Percentiles rank a stretch among this genome's conserved stretches.
These are phyloP conservation scores for Zaprionus taronus DNA, from an alignment of 1,140 invertebrate species.

Conservation along the genomic window DNA sequence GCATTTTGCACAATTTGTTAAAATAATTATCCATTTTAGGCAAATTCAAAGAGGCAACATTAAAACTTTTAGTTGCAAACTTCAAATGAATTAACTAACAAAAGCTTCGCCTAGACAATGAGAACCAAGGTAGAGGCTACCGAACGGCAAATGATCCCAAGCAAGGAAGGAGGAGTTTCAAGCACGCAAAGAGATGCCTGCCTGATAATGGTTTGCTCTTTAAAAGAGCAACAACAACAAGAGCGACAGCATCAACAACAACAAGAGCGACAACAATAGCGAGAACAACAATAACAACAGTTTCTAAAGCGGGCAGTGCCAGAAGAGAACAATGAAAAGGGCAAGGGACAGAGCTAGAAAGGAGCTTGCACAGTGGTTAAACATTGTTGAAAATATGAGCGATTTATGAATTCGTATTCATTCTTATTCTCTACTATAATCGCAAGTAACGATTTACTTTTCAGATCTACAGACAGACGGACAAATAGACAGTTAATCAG, in stretches of 20 bases:
- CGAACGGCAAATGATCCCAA: constrained; percentile 34
- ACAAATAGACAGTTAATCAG: no score
- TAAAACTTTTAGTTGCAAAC: constrained; percentile 73
- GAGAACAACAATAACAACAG: background rate
- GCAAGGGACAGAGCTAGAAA: background rate
- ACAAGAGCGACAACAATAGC: background rate
- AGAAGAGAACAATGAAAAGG: background rate
- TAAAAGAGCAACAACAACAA: constrained; percentile 15
- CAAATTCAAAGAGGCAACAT: constrained; percentile 73
- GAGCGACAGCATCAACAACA: background rate
- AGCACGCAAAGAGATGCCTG: constrained; percentile 4
- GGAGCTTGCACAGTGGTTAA: constrained; percentile 9
- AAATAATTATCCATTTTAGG: constrained; percentile 78
- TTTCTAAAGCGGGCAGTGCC: background rate
- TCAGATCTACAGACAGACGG: no score
- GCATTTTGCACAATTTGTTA: constrained; percentile 74
- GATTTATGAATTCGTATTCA: no score
- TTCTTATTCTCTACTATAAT: no score
- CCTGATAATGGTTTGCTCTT: constrained; percentile 37
- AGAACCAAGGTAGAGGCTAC: constrained; percentile 5
- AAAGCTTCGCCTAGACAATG: constrained; percentile 44
- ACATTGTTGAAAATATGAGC: background rate
- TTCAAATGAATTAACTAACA: constrained; percentile 69
- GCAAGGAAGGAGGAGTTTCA: background rate
- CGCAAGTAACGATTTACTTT: no score